Conservation (phyloP, 2,888 invertebrate genomes). For the Dryobotodes eremita region DNA sequence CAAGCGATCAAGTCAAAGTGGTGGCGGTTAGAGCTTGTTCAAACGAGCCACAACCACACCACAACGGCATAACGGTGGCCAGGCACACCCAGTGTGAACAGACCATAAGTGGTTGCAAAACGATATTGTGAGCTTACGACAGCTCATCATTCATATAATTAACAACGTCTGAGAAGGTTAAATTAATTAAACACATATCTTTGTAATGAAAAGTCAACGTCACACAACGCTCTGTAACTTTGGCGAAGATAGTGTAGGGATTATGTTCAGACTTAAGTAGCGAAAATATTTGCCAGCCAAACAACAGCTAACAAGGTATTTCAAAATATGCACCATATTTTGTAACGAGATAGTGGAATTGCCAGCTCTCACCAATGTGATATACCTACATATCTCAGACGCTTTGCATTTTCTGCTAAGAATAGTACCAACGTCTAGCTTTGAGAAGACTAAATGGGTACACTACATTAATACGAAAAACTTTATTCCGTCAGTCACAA, state of each 20-base stretch:
- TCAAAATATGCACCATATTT: constrained; percentile 34
- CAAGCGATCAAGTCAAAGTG: background rate
- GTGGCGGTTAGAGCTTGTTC: background rate
- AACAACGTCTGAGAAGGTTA: constrained; percentile 28
- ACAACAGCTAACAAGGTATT: constrained; percentile 40
- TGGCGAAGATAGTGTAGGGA: constrained; percentile 24
- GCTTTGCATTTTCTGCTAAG: constrained; percentile 19
- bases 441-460: background rate
- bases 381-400: background rate
- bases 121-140: constrained; percentile 5
- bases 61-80: background rate
- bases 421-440: background rate
- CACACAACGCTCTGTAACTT: constrained; percentile 11
- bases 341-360: constrained; percentile 31
- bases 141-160: constrained; percentile 11
- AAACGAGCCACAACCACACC: background rate
- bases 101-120: background rate
- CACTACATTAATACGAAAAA: too few relatives aligned
- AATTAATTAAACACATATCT: constrained; percentile 20
- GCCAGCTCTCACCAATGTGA: background rate
- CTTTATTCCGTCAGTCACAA: too few relatives aligned
- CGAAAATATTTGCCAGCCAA: constrained; percentile 34
- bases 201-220: constrained; percentile 37
- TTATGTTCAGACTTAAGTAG: constrained; percentile 31
- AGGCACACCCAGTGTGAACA: background rate